phyloP scores from a whole-genome alignment of 2,113 vertebrate genomes.

The Athene cunicularia region DNA sequence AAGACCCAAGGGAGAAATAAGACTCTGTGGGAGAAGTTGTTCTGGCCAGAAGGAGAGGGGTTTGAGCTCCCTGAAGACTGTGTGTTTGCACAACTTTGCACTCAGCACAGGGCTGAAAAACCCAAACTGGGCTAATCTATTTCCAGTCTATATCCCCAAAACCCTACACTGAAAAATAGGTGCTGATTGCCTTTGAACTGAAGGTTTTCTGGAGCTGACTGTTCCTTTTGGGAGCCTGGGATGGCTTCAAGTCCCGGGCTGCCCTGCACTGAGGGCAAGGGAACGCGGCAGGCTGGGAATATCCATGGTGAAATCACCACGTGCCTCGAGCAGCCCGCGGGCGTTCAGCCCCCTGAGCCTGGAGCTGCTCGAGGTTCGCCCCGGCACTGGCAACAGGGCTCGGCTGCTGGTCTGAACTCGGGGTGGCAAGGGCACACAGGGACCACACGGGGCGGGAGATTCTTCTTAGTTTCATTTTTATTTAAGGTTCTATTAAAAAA shows the following conservation, averaged over 20 bases:
- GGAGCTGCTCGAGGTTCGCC: not conserved
- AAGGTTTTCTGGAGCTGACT: not conserved
- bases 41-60: not conserved
- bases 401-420: not conserved
- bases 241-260: not conserved
- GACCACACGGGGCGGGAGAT: rapidly evolving
- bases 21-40: not conserved
- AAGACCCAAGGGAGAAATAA: not conserved
- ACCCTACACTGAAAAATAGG: not conserved
- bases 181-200: not conserved
- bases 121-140: not conserved
- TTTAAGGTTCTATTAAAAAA: not conserved
- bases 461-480: not conserved
- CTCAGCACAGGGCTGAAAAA: not conserved
- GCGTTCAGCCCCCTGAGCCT: not conserved
- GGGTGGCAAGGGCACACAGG: not conserved
- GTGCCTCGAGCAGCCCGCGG: rapidly evolving
- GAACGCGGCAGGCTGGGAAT: rapidly evolving
- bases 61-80: not conserved
- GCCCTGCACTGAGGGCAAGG: not conserved
- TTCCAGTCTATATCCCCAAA: not conserved
- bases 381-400: rapidly evolving
- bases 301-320: not conserved
- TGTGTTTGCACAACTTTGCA: not conserved
- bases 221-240: not conserved